Base-by-base conservation (phyloP, 2,113 vertebrate genomes). In the Fregata magnificens region DNA sequence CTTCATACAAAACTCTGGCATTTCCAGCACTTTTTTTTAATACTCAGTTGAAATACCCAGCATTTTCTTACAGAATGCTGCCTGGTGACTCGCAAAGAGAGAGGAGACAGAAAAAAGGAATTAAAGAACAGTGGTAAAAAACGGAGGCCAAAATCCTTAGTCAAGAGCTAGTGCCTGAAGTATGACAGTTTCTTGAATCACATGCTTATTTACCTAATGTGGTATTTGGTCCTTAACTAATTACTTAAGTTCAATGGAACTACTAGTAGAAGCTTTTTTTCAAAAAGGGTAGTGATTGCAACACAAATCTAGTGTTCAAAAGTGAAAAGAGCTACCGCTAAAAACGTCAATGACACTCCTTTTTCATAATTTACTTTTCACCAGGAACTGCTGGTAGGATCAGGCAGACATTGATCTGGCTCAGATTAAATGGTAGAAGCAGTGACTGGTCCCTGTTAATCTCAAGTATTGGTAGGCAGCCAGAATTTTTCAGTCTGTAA, bases 321-420 rank as follows among this genome's bases (percentile, higher is more conserved):
- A 66, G 8, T 2, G 24, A 26, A 16, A 9, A 31, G 44, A 49
- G 42, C 36, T 38, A 5, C 11, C 38, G 3, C 22, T 45, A 11
- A 32, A 16, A 26, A 4, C 25, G 19, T 24, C 1, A 16, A 2
- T 10, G 20, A 8, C 6, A 16, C 13, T 49, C 10, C 7, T 34
- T 69, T 59, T 7, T 12, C 5, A 3, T 5, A 2, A 5, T 25
- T 32, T 22, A 7, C 21, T 12, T 38, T 19, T 69, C 5, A 1
- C 14, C 44, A 40, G 82, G 36, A 69, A 9, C 21, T 5, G 47
- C 36, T 7, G 56, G 28, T 9, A 29, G 16, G 26, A 18, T 40
- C 16, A 2, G 38, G 34, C 62, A 24, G 34, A 16, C 19, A 4
- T 1, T 0, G 2, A 2, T 8, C 19, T 5, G 16, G 4, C 50